Base-by-base conservation (phyloP, 2,888 invertebrate species). In the Melanotus villosus region DNA sequence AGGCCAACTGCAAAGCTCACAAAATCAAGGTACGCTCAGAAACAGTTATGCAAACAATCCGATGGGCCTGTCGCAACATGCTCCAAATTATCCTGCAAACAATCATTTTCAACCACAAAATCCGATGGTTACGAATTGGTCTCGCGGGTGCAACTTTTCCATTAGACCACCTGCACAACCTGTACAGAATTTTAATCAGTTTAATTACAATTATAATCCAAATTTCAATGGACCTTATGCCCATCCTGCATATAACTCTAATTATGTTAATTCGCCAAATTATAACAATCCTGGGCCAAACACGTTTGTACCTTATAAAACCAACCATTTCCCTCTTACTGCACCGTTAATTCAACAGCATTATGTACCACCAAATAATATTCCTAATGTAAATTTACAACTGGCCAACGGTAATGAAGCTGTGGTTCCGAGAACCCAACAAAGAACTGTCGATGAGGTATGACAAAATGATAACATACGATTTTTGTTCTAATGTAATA, bases 61-160 rank as follows among this genome's bases (percentile, higher is more conserved):
- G 7, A 3, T 7, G 26, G 7, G 4, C 7, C 14, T 14, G 54
- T 50, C n/a, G 10, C n/a, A 21, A 41, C 12, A 41, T 41, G 9
- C 41, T 3, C 7, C 14, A 16, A 16, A 16, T 7, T 41, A 41
- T 16, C 16, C 41, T 18, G 4, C 43, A 7, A 45, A 56, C 16
- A 32, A 9, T 9, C 34, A 52, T 18, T 52, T 52, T 30, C 62
- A 50, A 14, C 45, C 43, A 2, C 68, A 65, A 45, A 50, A 43
- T 36, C 64, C 69, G 14, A 45, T 50, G 5, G 65, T 65, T 56
- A 60, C 23, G 36, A 62, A 62, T 30, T 62, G 62, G 62, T 26
- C 34, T 10, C 36, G 10, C 52, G 70, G 30, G 54, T 45, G 30
- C 57, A 60, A 68, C 54, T 58, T 14, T 36, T 23, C 62, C 21